Evolutionary conservation across 2,797 vertebrate species (phyloP).

Genomic region (Smutsia temminckii): DNA sequence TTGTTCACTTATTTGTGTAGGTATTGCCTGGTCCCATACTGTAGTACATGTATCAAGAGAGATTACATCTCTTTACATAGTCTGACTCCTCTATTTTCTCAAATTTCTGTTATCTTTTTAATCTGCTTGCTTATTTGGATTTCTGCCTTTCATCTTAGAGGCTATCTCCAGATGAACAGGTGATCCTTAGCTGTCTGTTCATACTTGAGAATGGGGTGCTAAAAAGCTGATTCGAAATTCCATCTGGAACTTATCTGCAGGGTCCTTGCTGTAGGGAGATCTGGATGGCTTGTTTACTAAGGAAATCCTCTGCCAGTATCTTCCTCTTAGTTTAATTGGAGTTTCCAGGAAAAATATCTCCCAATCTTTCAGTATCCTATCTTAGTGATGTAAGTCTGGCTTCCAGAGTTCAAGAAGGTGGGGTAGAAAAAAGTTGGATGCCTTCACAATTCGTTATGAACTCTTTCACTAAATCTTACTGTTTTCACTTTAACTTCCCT

Average conservation of each 20-base stretch:
- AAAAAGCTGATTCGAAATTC: not conserved
- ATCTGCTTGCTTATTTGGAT: not conserved
- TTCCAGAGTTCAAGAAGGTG: not conserved
- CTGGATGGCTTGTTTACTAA: not conserved
- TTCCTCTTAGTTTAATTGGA: not conserved
- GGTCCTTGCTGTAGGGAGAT: not conserved
- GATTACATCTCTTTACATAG: not conserved
- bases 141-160: not conserved
- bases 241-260: not conserved
- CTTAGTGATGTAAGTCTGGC: not conserved
- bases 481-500: not conserved
- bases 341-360: not conserved
- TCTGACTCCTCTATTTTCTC: not conserved
- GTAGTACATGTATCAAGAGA: not conserved
- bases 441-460: not conserved
- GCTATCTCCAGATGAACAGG: not conserved
- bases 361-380: not conserved
- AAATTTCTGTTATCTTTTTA: not conserved
- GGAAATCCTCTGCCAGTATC: not conserved
- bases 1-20: not conserved
- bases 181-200: not conserved
- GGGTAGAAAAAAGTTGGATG: not conserved
- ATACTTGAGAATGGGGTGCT: not conserved
- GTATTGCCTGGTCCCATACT: not conserved
- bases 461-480: not conserved